Percentiles rank a stretch among this genome's conserved stretches.
Evolutionary conservation across 2,797 vertebrate species (phyloP).

Genomic region (Acanthopagrus latus): DNA sequence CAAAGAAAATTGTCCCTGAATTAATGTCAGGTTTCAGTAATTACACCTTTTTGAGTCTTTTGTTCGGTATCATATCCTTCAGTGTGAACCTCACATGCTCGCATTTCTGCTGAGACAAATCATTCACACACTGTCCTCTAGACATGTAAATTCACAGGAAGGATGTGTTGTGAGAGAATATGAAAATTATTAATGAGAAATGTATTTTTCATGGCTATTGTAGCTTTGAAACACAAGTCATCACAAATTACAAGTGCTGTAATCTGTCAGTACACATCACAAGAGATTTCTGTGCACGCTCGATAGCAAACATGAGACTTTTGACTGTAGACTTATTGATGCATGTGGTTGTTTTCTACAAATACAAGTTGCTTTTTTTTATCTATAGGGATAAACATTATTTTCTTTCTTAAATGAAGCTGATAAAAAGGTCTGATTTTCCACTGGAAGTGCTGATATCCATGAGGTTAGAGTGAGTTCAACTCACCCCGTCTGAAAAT

Average conservation of each 20-base stretch:
- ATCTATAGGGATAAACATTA: neutral
- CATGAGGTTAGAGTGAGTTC: slow-evolving; percentile 4
- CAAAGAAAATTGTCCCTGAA: neutral
- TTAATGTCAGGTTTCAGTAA: slow-evolving; percentile 28
- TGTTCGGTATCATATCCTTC: slow-evolving; percentile 8
- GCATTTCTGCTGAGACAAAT: slow-evolving; percentile 4
- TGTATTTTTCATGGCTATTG: neutral
- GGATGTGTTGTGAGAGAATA: slow-evolving; percentile 16
- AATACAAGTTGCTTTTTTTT: neutral
- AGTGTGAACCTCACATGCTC: slow-evolving; percentile 7
- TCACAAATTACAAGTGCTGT: slow-evolving; percentile 9
- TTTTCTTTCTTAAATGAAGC: neutral
- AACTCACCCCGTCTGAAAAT: neutral
- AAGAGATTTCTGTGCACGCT: neutral
- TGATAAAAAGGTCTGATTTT: slow-evolving; percentile 10
- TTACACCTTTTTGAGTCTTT: slow-evolving; percentile 24
- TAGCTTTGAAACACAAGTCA: slow-evolving; percentile 23
- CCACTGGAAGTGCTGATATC: slow-evolving; percentile 6
- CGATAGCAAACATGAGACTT: neutral
- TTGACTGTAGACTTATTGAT: slow-evolving; percentile 3
- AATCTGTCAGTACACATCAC: neutral
- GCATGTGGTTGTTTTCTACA: slow-evolving; percentile 1
- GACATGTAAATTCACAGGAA: slow-evolving; percentile 14
- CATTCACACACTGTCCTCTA: neutral
- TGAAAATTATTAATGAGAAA: slow-evolving; percentile 8